Conservation (phyloP, 2,113 vertebrate species). For the Chionodraco myersi region DNA sequence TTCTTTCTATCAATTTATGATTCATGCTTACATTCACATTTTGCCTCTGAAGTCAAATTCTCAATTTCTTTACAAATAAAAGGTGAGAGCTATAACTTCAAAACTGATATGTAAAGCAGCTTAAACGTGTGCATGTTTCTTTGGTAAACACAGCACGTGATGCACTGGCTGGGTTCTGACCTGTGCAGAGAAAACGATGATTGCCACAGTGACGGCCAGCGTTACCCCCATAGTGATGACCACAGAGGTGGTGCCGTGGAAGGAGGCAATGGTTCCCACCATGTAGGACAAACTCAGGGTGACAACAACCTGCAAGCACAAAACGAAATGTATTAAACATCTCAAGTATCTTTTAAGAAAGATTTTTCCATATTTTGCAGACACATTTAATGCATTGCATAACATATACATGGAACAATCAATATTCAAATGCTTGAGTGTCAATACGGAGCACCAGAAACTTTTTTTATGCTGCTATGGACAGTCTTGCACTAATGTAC, state of each 20-base stretch:
- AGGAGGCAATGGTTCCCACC: slow-evolving; percentile 81
- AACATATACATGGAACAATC: too few relatives aligned
- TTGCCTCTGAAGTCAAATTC: too few relatives aligned
- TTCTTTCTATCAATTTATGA: too few relatives aligned
- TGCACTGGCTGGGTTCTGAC: slow-evolving; percentile 45
- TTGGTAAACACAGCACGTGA: background rate
- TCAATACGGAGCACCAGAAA: too few relatives aligned
- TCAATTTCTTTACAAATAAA: too few relatives aligned
- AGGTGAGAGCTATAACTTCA: too few relatives aligned
- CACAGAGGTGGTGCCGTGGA: slow-evolving; percentile 76
- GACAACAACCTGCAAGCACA: slow-evolving; percentile 66
- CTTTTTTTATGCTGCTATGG: too few relatives aligned
- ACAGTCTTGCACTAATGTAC: too few relatives aligned
- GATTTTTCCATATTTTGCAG: background rate
- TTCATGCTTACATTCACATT: too few relatives aligned
- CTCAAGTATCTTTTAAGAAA: background rate
- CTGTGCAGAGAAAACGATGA: slow-evolving; percentile 82
- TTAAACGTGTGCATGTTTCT: background rate
- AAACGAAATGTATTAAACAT: background rate
- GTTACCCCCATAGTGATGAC: slow-evolving; percentile 80
- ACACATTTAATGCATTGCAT: too few relatives aligned
- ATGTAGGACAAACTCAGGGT: slow-evolving; percentile 82
- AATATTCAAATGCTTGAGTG: too few relatives aligned
- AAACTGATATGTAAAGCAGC: background rate
- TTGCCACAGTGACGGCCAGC: slow-evolving; percentile 69